A percentile compares a stretch with the other conserved stretches of the same genome.
These are phyloP conservation scores for Calliphora vicina DNA, from an alignment of 1,140 invertebrate species.

Conservation along the genomic window DNA sequence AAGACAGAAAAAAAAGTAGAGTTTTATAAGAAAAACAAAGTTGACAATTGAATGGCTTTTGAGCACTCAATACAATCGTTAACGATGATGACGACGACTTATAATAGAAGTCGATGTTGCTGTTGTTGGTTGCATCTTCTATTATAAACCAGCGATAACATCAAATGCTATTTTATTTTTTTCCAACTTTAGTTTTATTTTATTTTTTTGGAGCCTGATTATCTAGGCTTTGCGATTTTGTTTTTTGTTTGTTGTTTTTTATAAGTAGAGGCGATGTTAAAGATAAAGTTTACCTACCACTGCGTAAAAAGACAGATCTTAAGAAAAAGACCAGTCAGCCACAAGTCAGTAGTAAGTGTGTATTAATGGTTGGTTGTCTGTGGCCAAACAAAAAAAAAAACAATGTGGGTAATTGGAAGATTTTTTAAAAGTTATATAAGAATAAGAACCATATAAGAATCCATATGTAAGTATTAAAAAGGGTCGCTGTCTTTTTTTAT, in stretches of 20 bases:
- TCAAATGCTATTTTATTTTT: constrained; percentile 18
- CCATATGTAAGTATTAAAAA: no score
- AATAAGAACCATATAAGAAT: no score
- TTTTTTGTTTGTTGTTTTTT: background rate
- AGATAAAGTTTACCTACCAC: constrained; percentile 27
- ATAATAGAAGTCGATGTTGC: constrained; percentile 16
- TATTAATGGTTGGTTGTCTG: constrained; percentile 22
- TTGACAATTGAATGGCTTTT: constrained; percentile 31
- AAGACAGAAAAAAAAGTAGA: background rate
- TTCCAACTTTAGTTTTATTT: background rate
- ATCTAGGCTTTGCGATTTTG: constrained; percentile 4
- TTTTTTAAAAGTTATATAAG: background rate
- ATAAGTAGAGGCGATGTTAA: background rate
- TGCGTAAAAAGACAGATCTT: constrained; percentile 26
- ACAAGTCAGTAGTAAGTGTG: no score
- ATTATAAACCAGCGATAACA: constrained; percentile 11
- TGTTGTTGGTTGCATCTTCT: background rate
- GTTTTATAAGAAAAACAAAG: constrained; percentile 7
- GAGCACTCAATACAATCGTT: constrained; percentile 32
- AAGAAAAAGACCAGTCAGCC: background rate
- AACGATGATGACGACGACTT: constrained; percentile 17
- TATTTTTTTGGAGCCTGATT: background rate
- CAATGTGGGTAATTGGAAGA: background rate
- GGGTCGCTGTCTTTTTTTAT: no score
- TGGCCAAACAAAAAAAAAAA: background rate